Conservation (phyloP, 1,140 invertebrate genomes). For the Drosophila insularis region DNA sequence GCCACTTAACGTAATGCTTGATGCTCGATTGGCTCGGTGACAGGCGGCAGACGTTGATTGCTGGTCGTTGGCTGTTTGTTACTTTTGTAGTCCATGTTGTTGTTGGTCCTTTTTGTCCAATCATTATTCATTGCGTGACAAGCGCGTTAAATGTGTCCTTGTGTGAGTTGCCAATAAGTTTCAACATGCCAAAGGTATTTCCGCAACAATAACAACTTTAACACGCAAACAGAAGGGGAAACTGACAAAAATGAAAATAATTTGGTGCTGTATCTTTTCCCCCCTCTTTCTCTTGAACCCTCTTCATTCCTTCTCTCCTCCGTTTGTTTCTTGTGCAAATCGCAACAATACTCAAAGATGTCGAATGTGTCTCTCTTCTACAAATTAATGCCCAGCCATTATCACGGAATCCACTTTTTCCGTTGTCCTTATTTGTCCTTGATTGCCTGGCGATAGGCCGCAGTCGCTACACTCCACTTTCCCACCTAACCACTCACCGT, state of each 20-base stretch:
- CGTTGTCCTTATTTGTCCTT: conserved; percentile 69
- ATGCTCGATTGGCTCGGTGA: conserved; percentile 71
- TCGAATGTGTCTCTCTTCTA: conserved; percentile 45
- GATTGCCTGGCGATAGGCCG: conserved; percentile 45
- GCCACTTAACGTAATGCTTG: conserved; percentile 70
- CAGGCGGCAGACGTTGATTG: conserved; percentile 65
- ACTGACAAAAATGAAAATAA: conserved; percentile 34
- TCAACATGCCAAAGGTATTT: conserved; percentile 70
- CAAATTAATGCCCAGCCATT: conserved; percentile 73
- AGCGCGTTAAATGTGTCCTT: conserved; percentile 71
- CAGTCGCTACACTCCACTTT: not conserved
- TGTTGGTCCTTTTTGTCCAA: conserved; percentile 51
- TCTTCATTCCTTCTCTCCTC: not conserved
- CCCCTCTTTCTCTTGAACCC: not conserved
- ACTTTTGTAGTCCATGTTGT: conserved; percentile 18
- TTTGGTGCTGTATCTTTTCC: not conserved
- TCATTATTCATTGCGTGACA: conserved; percentile 81
- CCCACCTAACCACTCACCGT: not conserved
- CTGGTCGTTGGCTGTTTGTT: conserved; percentile 7
- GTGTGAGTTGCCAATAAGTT: conserved; percentile 64
- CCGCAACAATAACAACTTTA: conserved; percentile 50
- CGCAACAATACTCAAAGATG: conserved; percentile 14
- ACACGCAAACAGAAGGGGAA: conserved; percentile 33
- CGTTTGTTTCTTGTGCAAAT: conserved; percentile 21
- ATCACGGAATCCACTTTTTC: conserved; percentile 67